Conservation (phyloP, 1,140 invertebrate genomes). For the Thaumetopoea pityocampa region DNA sequence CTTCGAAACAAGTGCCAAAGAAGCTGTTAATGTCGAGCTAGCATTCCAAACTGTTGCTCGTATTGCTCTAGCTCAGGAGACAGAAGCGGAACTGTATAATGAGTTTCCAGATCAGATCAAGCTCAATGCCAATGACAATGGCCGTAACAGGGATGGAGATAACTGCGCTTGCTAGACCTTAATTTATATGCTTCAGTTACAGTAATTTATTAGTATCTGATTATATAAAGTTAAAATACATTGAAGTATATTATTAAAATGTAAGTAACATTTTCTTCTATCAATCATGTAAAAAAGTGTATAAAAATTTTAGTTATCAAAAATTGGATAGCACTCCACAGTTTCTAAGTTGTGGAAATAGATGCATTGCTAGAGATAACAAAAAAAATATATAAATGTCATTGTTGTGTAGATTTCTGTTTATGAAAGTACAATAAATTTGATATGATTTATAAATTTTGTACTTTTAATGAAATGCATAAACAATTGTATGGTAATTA, state of each 20-base stretch:
- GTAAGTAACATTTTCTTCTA: constrained; percentile 60
- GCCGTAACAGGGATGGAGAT: constrained; percentile 83
- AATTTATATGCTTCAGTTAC: constrained; percentile 33
- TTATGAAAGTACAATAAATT: constrained; percentile 5
- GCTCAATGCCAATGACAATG: constrained; percentile 82
- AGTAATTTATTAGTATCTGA: constrained; percentile 56
- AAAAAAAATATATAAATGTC: no score
- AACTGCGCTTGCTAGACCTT: constrained; percentile 85
- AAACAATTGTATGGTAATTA: background rate
- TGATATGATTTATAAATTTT: background rate
- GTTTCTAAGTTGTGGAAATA: background rate
- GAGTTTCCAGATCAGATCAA: constrained; percentile 98
- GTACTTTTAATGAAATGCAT: background rate
- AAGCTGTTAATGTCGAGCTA: constrained; percentile 98
- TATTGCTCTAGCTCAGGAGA: constrained; percentile 96
- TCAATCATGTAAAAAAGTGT: constrained; percentile 65
- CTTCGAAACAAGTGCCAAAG: constrained; percentile 99
- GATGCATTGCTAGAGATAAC: constrained; percentile 1
- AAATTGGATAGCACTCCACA: constrained; percentile 39
- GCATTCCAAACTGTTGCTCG: constrained; percentile 98
- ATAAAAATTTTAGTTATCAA: constrained; percentile 45
- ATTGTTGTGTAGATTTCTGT: background rate
- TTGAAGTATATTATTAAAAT: constrained; percentile 56
- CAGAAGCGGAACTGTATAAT: constrained; percentile 93
- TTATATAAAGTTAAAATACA: constrained; percentile 50